phyloP scores from a whole-genome alignment of 1,140 invertebrate genomes.

The Procambarus clarkii region DNA sequence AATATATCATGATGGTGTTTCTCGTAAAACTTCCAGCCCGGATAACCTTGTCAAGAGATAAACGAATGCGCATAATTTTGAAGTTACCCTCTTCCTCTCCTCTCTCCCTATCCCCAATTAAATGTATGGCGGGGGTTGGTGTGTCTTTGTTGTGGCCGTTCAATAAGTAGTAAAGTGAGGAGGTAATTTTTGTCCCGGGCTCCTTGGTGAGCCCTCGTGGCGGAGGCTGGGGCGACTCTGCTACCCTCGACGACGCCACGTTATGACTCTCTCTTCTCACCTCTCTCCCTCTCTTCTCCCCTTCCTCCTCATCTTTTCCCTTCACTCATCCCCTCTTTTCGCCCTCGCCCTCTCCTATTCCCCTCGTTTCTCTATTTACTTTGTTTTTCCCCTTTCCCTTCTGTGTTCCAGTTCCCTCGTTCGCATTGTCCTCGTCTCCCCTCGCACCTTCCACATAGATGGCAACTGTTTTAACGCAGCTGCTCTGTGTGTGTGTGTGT shows the following conservation, averaged over 20 bases:
- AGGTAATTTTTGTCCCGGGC: not conserved
- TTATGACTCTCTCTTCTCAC: slow-evolving; percentile 6
- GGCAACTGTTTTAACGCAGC: slow-evolving; percentile 3
- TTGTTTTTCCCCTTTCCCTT: slow-evolving; percentile 16
- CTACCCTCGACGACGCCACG: not conserved
- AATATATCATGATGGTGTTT: no score
- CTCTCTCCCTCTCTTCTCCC: slow-evolving; percentile 5
- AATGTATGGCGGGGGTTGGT: not conserved
- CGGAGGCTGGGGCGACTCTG: slow-evolving; percentile 2
- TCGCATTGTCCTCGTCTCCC: slow-evolving; percentile 8
- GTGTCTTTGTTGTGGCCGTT: slow-evolving; percentile 1
- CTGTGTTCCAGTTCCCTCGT: slow-evolving; percentile 13
- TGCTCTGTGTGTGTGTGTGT: not conserved
- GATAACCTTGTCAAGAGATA: no score
- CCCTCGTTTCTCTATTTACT: slow-evolving; percentile 7
- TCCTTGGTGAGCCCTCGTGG: not conserved
- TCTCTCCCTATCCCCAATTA: not conserved
- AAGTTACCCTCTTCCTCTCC: no score
- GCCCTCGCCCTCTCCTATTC: slow-evolving; percentile 14
- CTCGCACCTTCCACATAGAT: slow-evolving; percentile 5
- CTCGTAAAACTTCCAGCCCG: no score
- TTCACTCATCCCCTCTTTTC: slow-evolving; percentile 16
- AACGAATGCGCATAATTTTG: no score
- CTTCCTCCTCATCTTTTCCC: slow-evolving; percentile 13
- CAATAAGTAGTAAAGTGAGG: not conserved